Evolutionary conservation across 2,888 invertebrate species (phyloP), one percentile per base, ranked within the genome.

Genomic region (Loripinus fragilis): DNA sequence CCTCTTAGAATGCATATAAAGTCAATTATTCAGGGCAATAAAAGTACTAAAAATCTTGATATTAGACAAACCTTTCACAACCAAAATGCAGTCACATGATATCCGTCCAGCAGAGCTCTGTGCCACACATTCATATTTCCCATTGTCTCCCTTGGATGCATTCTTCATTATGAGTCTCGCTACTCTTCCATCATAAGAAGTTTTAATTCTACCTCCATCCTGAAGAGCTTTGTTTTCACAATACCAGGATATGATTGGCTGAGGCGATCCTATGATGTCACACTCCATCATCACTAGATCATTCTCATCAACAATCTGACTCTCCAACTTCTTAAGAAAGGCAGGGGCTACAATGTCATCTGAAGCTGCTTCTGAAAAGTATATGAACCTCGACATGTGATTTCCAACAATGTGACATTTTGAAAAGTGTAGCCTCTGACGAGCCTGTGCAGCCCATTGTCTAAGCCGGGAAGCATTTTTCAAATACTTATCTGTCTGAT

Each of bases 231-330:
- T 48, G 28, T 84, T 84, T 68, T 90, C 88, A 42, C 80, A 76
- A 52, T 78, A 81, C 91, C 91, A 91, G 33, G 75, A 76, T 68
- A 91, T 78, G 35, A 64, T 82, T 41, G 90, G 90, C 74, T 87
- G 81, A 0, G 91, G 91, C 3, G 88, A 85, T 7, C 91, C 91
- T 66, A 88, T 89, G 68, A 90, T 87, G 74, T 89, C 89, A 83
- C 90, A 89, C 71, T 90, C 89, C 45, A 90, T 84, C 17, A 87
- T 74, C 17, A 89, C 85, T 10, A 76, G 81, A 71, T 89, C 89
- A 1, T 87, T 86, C 25, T 88, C 87, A 66, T 83, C 77, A 25
- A 88, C 80, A 17, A 83, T 87, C 71, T 83, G 75, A 71, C 87
- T 87, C 48, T 85, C 82, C 15, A 89, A 85, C 71, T 85, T 85